Evolutionary conservation across 1,140 invertebrate species (phyloP), one percentile per base, ranked within the genome.

Genomic region (Ostrea edulis): DNA sequence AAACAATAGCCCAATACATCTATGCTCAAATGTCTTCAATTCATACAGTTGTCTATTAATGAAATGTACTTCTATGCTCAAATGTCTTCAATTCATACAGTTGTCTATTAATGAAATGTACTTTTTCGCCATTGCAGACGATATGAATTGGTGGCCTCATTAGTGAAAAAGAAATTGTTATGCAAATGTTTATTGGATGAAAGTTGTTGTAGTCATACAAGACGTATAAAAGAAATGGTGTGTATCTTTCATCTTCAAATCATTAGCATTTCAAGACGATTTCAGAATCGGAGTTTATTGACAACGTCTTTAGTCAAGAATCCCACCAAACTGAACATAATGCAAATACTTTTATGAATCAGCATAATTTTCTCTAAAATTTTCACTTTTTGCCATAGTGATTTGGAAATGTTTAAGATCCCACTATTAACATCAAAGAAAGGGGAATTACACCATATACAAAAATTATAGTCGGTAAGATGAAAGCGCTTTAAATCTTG

Each of bases 401-500:
- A 77, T 25, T 77, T 77, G 68, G 68, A 77, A 77, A 44, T 62
- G 58, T 9, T 77, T 77, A 29, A 25, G 25, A 25, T 29, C 68
- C 68, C 14, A 77, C 25, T 0, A 77, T 77, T 77, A 29, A 77
- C 22, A 77, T 77, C 68, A 77, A 77, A 77, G 68, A 8, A 77
- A 77, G 29, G 25, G 14, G 68, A 77, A 77, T 77, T 77, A 44
- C 68, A 77, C 68, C 68, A 77, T 77, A 77, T 77, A 77, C 29
- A 77, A 77, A 77, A 77, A 77, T 25, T 77, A 35, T 12, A 77
- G 68, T 12, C 25, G 11, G 14, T 35, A 29, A 77, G 68, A 77
- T 77, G 68, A 77, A 77, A 77, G 68, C 68, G 68, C 29, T 77
- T 77, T 77, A 77, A 77, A 35, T 77, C 68, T 25, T 14, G 68